Base-by-base conservation (phyloP, 2,888 invertebrate genomes). In the Oxyteleia sp. region DNA sequence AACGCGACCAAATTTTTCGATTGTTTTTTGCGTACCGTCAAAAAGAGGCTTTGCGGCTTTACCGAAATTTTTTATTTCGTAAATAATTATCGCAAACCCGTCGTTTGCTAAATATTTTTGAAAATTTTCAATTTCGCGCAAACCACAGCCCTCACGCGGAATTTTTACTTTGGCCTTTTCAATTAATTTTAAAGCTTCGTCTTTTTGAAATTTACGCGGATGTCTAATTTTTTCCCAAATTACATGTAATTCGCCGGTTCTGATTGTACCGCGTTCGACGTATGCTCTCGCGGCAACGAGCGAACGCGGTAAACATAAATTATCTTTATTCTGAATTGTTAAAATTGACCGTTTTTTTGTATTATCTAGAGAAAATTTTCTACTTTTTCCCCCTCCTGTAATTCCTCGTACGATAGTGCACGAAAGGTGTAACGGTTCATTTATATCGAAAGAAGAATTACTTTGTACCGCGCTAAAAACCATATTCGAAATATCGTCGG, bases 91-190 rank as follows among this genome's bases (percentile, higher is more conserved):
- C 1, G 51, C 49, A 3, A 49, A 29, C 0, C 64, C 57, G 0
- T 23, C 5, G 4, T n/a, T 29, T 5, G 55, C 32, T n/a, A 55
- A 55, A 38, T 59, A 57, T 4, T 43, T n/a, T 64, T 78, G 61
- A 66, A 51, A 68, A 16, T 32, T 43, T 4, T 53, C 13, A 5
- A 68, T 68, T 61, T 68, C 76, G 2, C 1, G 13, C 16, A 78
- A 4, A 10, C 53, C 63, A 20, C 63, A 74, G 1, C 38, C 53
- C 0, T 23, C 10, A 13, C 0, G 0, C 4, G 69, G 38, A 15
- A 38, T 45, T 20, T 23, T 7, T 15, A 53, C 47, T 18, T 45
- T 11, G 1, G 41, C 35, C 2, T 55, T 35, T 4, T 13, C 15
- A n/a, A 66, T n/a, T 29, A 76, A 11, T 18, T 64, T 16, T 20